phyloP scores from a whole-genome alignment of 1,140 invertebrate genomes.

The Asobara japonica region DNA sequence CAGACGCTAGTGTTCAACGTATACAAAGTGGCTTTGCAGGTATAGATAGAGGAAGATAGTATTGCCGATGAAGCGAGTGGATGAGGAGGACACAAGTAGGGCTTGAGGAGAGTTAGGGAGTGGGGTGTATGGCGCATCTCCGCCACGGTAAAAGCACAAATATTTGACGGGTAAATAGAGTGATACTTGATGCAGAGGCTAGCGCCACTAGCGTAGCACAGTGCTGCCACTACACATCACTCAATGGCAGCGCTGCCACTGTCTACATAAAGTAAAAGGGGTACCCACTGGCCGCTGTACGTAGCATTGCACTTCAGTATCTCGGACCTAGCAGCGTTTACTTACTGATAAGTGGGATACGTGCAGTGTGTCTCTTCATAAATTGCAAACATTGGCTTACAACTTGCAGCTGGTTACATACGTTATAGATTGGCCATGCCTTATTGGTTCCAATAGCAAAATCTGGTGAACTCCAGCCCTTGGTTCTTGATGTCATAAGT shows the following conservation, averaged over 20 bases:
- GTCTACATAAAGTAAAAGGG: conserved; percentile 17
- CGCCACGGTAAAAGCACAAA: conserved; percentile 66
- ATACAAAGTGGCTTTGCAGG: conserved; percentile 63
- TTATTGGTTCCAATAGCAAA: background rate
- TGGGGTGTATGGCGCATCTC: conserved; percentile 52
- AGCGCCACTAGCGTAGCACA: conserved; percentile 33
- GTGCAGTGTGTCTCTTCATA: conserved; percentile 24
- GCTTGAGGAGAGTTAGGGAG: conserved; percentile 32
- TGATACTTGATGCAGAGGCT: conserved; percentile 64
- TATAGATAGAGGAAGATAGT: conserved; percentile 37
- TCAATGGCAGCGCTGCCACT: conserved; percentile 41
- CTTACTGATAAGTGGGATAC: conserved; percentile 40
- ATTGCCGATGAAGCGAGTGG: background rate
- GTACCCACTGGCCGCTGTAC: conserved; percentile 49
- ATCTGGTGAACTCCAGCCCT: too few species aligned
- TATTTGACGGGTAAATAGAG: conserved; percentile 68
- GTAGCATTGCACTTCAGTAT: background rate
- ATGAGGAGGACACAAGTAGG: background rate
- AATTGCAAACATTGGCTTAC: conserved; percentile 60
- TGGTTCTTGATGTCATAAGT: too few species aligned
- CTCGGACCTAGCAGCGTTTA: conserved; percentile 41
- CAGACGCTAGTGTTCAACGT: conserved; percentile 58
- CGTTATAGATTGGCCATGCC: conserved; percentile 42
- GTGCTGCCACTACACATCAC: conserved; percentile 31
- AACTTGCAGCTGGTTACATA: conserved; percentile 45